Conservation (phyloP, 2,888 invertebrate genomes). For the Trissolcus japonicus region DNA sequence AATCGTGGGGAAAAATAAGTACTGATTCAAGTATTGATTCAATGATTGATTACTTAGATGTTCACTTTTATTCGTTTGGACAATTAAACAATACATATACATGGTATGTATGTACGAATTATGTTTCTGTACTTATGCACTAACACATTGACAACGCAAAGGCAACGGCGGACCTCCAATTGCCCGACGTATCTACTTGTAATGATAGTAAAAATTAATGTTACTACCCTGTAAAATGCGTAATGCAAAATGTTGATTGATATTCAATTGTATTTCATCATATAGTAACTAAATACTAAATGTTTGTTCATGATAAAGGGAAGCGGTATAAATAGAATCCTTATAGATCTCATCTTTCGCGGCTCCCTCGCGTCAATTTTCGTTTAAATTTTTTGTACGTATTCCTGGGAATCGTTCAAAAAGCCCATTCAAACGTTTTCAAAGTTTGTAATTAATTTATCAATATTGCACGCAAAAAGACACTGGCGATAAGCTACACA, state of each 20-base stretch:
- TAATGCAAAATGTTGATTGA: constrained; percentile 70
- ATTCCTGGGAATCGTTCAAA: constrained; percentile 1
- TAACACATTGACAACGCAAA: constrained; percentile 71
- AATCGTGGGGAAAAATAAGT: not conserved
- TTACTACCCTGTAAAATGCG: constrained; percentile 74
- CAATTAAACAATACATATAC: constrained; percentile 75
- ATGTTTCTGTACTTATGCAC: constrained; percentile 69
- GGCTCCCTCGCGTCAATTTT: constrained; percentile 22
- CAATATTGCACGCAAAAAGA: constrained; percentile 51
- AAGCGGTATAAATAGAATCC: constrained; percentile 59
- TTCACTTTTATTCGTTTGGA: constrained; percentile 64
- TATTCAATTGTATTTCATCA: constrained; percentile 61
- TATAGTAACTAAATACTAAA: constrained; percentile 51
- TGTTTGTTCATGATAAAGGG: constrained; percentile 36
- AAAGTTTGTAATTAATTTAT: constrained; percentile 17
- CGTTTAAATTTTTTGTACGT: constrained; percentile 10
- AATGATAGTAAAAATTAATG: constrained; percentile 69
- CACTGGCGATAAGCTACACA: constrained; percentile 36
- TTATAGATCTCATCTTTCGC: constrained; percentile 8
- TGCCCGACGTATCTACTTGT: constrained; percentile 63
- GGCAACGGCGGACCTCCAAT: constrained; percentile 55
- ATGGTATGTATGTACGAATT: constrained; percentile 71
- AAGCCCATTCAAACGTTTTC: constrained; percentile 9
- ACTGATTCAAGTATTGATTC: not conserved
- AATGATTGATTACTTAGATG: constrained; percentile 48